phyloP scores from a whole-genome alignment of 2,797 vertebrate genomes.

The Argya squamiceps region DNA sequence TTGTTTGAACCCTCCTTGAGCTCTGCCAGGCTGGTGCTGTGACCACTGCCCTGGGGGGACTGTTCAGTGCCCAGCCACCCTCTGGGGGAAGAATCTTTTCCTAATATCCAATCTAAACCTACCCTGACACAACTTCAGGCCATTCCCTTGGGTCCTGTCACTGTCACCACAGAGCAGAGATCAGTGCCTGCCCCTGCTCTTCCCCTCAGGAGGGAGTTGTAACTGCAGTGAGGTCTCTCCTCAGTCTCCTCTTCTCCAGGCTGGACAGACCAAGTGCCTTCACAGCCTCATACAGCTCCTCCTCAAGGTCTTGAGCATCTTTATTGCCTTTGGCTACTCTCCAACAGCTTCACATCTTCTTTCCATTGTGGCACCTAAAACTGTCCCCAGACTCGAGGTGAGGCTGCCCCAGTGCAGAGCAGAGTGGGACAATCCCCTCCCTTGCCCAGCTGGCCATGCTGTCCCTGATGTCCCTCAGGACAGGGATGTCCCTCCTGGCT shows the following conservation, averaged over 20 bases:
- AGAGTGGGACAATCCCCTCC: background rate
- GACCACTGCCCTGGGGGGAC: too few species aligned
- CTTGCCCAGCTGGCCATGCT: fast-evolving
- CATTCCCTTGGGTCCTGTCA: fast-evolving
- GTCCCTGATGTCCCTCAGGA: background rate
- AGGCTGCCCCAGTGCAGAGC: background rate
- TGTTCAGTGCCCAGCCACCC: fast-evolving
- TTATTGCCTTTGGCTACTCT: fast-evolving
- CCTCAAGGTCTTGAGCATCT: background rate
- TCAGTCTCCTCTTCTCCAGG: background rate
- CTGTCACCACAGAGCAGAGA: background rate
- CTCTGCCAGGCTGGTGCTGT: background rate
- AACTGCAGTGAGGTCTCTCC: background rate
- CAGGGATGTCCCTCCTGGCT: background rate
- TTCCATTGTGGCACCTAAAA: fast-evolving
- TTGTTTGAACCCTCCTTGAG: fast-evolving
- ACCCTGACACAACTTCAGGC: background rate
- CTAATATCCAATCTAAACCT: background rate
- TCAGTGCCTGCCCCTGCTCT: background rate
- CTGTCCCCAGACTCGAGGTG: fast-evolving
- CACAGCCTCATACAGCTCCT: fast-evolving
- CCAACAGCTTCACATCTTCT: fast-evolving
- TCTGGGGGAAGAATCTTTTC: fast-evolving
- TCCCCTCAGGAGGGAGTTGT: fast-evolving
- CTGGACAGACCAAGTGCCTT: background rate